Conservation (phyloP, 2,797 vertebrate genomes). For the Syndactyla subalaris region DNA sequence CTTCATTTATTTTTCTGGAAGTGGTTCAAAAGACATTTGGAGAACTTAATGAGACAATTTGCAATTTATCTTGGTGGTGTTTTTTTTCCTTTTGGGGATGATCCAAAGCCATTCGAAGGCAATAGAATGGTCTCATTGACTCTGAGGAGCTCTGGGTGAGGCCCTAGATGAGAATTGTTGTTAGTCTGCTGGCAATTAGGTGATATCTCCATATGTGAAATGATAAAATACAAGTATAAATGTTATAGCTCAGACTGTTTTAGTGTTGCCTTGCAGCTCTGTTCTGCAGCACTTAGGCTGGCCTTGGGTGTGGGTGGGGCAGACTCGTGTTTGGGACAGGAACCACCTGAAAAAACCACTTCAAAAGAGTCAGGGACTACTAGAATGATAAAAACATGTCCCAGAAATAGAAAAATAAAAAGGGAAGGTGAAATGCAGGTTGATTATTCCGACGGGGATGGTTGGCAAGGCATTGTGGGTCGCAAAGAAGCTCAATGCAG, state of each 20-base stretch:
- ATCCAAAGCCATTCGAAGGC: slow-evolving; percentile 41
- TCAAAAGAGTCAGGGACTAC: neutral
- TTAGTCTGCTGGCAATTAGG: slow-evolving; percentile 1
- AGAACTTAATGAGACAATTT: slow-evolving; percentile 48
- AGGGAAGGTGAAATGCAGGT: neutral
- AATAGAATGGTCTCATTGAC: neutral
- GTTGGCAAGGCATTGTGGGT: neutral
- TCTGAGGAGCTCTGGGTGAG: slow-evolving; percentile 13
- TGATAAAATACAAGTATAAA: neutral
- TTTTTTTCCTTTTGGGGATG: neutral
- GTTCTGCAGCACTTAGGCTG: neutral
- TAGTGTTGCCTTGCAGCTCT: neutral
- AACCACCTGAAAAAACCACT: neutral
- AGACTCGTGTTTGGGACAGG: neutral
- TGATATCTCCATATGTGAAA: slow-evolving; percentile 19
- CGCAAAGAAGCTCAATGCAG: neutral
- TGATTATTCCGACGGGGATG: neutral
- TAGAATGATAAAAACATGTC: neutral
- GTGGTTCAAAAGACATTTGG: slow-evolving; percentile 40
- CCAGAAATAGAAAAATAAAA: neutral
- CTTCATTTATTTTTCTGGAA: slow-evolving; percentile 57
- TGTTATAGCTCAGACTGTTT: neutral
- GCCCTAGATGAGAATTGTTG: neutral
- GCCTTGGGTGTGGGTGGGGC: neutral
- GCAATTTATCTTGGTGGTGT: neutral